Evolutionary conservation across 92 coral and sea anemone species (phyloP).

Genomic region (Epizoanthus stellaris): DNA sequence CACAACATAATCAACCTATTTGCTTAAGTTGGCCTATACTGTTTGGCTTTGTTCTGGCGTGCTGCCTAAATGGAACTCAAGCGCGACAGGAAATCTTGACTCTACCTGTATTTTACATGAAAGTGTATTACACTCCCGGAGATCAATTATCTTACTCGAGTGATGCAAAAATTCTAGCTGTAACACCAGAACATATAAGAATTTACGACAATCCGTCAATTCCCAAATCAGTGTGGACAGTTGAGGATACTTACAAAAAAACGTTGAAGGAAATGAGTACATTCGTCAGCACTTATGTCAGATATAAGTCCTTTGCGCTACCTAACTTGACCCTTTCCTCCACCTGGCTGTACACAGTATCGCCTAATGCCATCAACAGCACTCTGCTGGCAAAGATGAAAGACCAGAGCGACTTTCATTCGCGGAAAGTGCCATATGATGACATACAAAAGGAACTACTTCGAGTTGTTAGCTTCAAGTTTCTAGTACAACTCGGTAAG

Average conservation of each 20-base stretch:
- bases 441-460: no score
- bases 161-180: not conserved
- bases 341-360: conserved; percentile 12
- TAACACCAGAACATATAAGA: conserved; percentile 28
- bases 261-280: not conserved
- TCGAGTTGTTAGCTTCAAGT: no score
- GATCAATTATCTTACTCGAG: not conserved
- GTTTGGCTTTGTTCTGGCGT: not conserved
- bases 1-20: not conserved
- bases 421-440: conserved; percentile 6
- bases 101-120: not conserved
- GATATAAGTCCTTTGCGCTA: not conserved
- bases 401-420: no score
- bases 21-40: not conserved
- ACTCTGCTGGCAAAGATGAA: not conserved
- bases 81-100: not conserved
- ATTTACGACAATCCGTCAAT: not conserved
- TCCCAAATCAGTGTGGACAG: not conserved
- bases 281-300: not conserved
- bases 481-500: no score
- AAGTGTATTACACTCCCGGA: conserved; percentile 28
- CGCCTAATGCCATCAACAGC: not conserved
- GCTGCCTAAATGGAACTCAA: not conserved
- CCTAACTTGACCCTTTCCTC: conserved; percentile 4
- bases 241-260: not conserved